These are phyloP conservation scores for Megalonaias nervosa DNA, from an alignment of 1,140 invertebrate genomes.

Conservation along the genomic window DNA sequence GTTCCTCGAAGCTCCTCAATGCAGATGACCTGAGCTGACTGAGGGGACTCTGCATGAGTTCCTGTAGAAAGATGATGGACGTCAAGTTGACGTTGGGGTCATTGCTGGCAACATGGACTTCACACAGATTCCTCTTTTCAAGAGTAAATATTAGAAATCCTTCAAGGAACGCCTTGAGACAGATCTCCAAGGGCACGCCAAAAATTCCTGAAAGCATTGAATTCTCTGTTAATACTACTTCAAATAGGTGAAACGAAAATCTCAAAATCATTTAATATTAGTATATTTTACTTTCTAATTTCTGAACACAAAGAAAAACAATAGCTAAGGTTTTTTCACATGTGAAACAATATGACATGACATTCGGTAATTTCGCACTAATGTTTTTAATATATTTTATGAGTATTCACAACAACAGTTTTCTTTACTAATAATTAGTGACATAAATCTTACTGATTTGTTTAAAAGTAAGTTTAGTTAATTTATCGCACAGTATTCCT, in stretches of 20 bases:
- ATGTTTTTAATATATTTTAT: too few relatives aligned
- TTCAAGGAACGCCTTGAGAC: slow-evolving; percentile 21
- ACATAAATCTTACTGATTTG: too few relatives aligned
- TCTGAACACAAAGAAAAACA: background rate
- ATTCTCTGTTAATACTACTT: background rate
- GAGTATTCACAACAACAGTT: too few relatives aligned
- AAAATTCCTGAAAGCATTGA: slow-evolving; percentile 15
- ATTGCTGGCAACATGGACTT: slow-evolving; percentile 22
- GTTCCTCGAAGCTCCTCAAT: too few relatives aligned
- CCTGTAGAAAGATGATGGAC: slow-evolving; percentile 7
- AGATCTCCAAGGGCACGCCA: slow-evolving; percentile 23
- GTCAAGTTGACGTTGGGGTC: slow-evolving; percentile 11
- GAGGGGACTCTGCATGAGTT: background rate
- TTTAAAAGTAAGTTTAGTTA: too few relatives aligned
- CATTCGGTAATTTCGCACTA: background rate
- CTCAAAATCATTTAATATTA: background rate
- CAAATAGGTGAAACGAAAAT: background rate
- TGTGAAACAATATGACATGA: background rate
- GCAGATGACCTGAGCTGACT: too few relatives aligned
- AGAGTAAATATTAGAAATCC: slow-evolving; percentile 14
- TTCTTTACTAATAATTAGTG: too few relatives aligned
- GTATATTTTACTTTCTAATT: background rate
- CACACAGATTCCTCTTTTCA: background rate
- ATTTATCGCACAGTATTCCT: too few relatives aligned
- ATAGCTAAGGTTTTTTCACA: background rate